A percentile compares a stretch with the other conserved stretches of the same genome.
phyloP scores from a whole-genome alignment of 2,797 vertebrate species.

The Typhlichthys eigenmanni region DNA sequence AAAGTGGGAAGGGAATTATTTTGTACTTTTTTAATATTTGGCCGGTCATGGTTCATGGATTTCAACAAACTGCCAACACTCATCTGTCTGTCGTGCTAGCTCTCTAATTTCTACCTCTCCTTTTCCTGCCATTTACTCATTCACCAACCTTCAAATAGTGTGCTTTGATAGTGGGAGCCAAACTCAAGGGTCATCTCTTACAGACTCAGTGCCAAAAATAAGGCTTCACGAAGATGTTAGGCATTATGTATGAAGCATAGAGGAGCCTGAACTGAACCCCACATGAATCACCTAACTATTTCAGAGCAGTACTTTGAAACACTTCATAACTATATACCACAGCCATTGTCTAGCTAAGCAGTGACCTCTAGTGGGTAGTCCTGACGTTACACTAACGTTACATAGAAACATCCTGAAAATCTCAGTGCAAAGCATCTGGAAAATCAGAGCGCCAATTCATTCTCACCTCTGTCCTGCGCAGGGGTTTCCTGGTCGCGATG shows the following conservation, averaged over 20 bases:
- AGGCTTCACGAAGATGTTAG: not conserved
- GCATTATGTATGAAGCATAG: not conserved
- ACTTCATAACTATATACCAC: not conserved
- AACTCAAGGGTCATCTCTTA: not conserved
- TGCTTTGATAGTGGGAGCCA: not conserved
- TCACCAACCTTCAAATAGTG: not conserved
- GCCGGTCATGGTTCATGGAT: not conserved
- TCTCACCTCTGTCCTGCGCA: constrained; percentile 48
- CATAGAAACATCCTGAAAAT: not conserved
- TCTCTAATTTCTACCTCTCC: not conserved
- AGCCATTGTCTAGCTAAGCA: constrained; percentile 30
- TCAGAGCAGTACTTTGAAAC: not conserved
- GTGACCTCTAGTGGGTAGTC: constrained; percentile 68
- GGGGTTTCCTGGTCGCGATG: constrained; percentile 85
- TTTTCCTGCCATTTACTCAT: not conserved
- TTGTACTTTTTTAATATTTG: constrained; percentile 5
- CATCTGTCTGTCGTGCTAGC: not conserved
- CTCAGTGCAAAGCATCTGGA: not conserved
- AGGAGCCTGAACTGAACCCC: not conserved
- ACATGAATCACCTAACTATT: not conserved
- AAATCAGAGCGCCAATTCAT: not conserved
- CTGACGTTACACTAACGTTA: constrained; percentile 12
- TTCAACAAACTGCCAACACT: not conserved
- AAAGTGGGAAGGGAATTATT: constrained; percentile 5
- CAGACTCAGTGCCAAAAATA: not conserved